phyloP scores from a whole-genome alignment of 2,888 invertebrate species.

The Eupithecia pulchellata region DNA sequence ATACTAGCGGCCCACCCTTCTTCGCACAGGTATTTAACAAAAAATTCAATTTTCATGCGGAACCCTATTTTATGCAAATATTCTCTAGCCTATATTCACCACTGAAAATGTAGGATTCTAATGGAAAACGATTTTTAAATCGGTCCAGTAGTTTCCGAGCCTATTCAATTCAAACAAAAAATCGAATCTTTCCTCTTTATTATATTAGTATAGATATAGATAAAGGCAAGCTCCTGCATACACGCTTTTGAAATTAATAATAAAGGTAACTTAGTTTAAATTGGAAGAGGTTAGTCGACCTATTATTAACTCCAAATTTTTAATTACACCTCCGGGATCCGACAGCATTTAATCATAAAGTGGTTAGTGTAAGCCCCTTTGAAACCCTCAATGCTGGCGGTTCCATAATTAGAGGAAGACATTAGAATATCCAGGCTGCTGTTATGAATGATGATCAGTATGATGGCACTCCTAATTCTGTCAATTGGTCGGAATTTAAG shows the following conservation, averaged over 20 bases:
- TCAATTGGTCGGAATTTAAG: conserved; percentile 53
- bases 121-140: too few species aligned
- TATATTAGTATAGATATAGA: too few species aligned
- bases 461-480: conserved; percentile 55
- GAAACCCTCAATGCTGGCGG: not conserved
- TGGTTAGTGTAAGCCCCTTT: conserved; percentile 6
- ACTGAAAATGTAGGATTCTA: too few species aligned
- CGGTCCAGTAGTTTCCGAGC: too few species aligned
- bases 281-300: not conserved
- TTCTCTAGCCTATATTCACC: too few species aligned
- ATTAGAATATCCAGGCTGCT: conserved; percentile 24
- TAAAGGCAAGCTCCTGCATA: not conserved
- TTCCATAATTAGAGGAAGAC: conserved; percentile 21
- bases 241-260: not conserved
- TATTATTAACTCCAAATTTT: not conserved
- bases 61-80: too few species aligned
- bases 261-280: not conserved
- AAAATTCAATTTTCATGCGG: too few species aligned
- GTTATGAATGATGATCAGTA: conserved; percentile 28
- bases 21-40: too few species aligned
- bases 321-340: conserved; percentile 8
- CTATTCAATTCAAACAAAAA: too few species aligned
- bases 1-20: not conserved
- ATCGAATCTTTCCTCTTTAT: too few species aligned
- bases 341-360: conserved; percentile 2